These are phyloP conservation scores for Apantesis nais DNA, from an alignment of 2,888 invertebrate species.

Conservation along the genomic window DNA sequence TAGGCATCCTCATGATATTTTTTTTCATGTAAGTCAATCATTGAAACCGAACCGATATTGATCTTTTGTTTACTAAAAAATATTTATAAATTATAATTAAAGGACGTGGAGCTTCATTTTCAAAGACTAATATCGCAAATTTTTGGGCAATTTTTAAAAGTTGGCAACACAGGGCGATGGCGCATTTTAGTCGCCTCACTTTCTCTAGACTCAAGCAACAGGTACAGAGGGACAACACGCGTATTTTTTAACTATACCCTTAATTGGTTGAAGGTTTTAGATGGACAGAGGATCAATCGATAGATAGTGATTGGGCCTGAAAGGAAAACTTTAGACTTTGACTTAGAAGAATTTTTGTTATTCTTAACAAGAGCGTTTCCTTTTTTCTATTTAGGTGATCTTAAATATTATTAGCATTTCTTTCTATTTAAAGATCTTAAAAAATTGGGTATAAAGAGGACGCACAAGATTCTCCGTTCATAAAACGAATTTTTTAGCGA, in stretches of 20 bases:
- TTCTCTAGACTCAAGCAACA: slow-evolving; percentile 78
- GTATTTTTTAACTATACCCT: slow-evolving; percentile 22
- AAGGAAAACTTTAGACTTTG: slow-evolving; percentile 7
- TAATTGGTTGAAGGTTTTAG: slow-evolving; percentile 20
- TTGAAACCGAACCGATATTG: not conserved
- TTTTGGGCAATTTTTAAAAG: slow-evolving; percentile 11
- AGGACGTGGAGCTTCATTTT: not conserved
- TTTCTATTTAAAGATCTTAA: too few species aligned
- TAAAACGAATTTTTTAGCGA: not conserved
- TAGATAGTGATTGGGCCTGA: slow-evolving; percentile 15
- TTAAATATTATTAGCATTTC: too few species aligned
- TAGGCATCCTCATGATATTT: not conserved
- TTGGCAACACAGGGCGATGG: slow-evolving; percentile 71
- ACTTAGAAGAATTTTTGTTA: not conserved
- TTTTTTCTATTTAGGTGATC: not conserved
- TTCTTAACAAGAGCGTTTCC: not conserved
- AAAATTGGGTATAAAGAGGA: not conserved
- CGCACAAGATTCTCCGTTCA: not conserved
- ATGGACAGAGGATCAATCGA: slow-evolving; percentile 16
- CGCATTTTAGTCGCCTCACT: slow-evolving; percentile 73
- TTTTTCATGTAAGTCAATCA: not conserved
- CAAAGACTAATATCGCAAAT: not conserved
- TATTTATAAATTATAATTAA: not conserved
- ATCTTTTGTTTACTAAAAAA: not conserved
- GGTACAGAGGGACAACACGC: slow-evolving; percentile 67